Base-by-base conservation (phyloP, 2,113 vertebrate species). In the Myotis brandtii region DNA sequence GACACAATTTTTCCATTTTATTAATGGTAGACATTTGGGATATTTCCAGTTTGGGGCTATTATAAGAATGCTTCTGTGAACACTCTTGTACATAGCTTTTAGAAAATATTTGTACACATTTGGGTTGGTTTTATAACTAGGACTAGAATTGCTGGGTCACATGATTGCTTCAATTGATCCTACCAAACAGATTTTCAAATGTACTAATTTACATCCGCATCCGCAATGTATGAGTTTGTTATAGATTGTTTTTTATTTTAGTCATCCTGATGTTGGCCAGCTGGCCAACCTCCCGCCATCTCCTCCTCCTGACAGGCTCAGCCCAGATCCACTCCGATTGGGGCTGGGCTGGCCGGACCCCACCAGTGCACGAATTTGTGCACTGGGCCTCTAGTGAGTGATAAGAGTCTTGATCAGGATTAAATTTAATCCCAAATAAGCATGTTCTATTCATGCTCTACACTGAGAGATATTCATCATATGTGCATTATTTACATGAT, bases 401-500 rank as follows among this genome's bases (percentile, higher is more conserved):
- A 72, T 66, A 66, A 97, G 72, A 62, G 20, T 79, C 48, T 79
- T 88, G 50, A 70, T 77, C 72, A 91, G 40, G 52, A 59, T 73
- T 34, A 50, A 27, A 20, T 69, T 82, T 79, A 94, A 89, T 94
- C n/a, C 34, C 82, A 70, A 67, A 17, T 52, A 91, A 92, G 52
- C 64, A 77, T 81, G n/a, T 82, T 86, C 75, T 92, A 80, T 43
- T 86, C 64, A 18, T n/a, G 64, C 70, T 64, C 40, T 69, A 76
- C 72, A 27, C n/a, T 43, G 69, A 62, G 46, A 66, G 18, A 40
- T 2, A 21, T 6, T 48, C 27, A 32, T 88, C 73, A 46, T 9
- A 40, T n/a, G 54, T 80, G 43, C 1, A 2, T 20, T 76, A 84
- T 84, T 84, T 86, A 37, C 62, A 69, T 12, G 59, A 54, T 43